These are phyloP conservation scores for Tenebrio molitor DNA, from an alignment of 1,140 invertebrate species.

Conservation along the genomic window DNA sequence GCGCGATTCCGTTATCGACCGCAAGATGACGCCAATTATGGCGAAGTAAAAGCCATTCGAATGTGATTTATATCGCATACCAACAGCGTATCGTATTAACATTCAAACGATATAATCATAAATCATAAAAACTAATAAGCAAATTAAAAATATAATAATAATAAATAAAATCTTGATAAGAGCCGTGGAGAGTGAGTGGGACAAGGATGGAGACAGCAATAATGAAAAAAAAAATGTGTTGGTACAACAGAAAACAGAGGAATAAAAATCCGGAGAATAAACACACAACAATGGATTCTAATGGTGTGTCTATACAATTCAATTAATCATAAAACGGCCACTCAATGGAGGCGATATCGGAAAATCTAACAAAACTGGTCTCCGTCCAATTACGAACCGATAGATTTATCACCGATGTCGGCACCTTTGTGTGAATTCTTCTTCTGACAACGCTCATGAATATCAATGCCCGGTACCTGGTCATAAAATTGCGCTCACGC, in stretches of 20 bases:
- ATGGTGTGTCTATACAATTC: slow-evolving; percentile 2
- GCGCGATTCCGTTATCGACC: background rate
- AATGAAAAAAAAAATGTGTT: background rate
- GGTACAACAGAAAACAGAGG: background rate
- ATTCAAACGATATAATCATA: slow-evolving; percentile 7
- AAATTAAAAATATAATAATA: slow-evolving; percentile 32
- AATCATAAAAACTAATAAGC: slow-evolving; percentile 38
- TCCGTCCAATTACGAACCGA: slow-evolving; percentile 24
- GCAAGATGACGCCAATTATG: background rate
- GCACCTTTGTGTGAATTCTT: slow-evolving; percentile 33
- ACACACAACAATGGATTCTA: slow-evolving; percentile 4
- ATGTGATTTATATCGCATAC: slow-evolving; percentile 18
- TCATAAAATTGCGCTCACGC: slow-evolving; percentile 23
- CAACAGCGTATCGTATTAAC: slow-evolving; percentile 10
- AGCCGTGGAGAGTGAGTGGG: background rate
- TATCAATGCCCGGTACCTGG: slow-evolving; percentile 17
- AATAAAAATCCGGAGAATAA: background rate
- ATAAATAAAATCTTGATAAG: slow-evolving; percentile 31
- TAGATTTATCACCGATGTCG: slow-evolving; percentile 36
- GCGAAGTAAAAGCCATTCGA: background rate
- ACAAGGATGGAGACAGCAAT: too few relatives aligned
- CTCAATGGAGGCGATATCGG: slow-evolving; percentile 28
- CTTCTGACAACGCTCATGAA: slow-evolving; percentile 34
- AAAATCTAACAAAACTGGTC: slow-evolving; percentile 38
- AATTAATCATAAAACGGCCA: slow-evolving; percentile 26